These are phyloP conservation scores for Falco cherrug DNA, from an alignment of 2,797 vertebrate genomes.

Conservation along the genomic window DNA sequence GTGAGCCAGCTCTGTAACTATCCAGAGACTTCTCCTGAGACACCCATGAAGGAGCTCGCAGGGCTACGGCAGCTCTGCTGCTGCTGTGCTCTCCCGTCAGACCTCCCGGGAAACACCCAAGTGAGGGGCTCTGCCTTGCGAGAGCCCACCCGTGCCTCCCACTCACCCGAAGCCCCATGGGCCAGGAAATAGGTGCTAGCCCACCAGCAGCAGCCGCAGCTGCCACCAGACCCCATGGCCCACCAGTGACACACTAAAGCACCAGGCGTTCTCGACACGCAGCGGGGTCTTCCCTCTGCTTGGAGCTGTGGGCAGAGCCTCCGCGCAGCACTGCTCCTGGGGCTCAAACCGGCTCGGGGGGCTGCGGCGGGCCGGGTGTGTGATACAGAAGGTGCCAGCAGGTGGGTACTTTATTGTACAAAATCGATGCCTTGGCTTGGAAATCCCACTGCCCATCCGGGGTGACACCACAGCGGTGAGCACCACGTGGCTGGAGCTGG, in stretches of 20 bases:
- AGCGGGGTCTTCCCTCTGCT: not conserved
- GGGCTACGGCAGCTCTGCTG: not conserved
- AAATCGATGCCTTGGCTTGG: not conserved
- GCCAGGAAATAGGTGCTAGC: not conserved
- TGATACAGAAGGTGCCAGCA: rapidly evolving
- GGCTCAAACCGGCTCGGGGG: not conserved
- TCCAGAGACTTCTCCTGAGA: not conserved
- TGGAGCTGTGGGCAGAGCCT: not conserved
- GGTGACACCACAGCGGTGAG: rapidly evolving
- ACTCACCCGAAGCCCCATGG: rapidly evolving
- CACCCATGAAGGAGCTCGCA: rapidly evolving
- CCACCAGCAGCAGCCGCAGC: not conserved
- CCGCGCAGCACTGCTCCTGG: not conserved
- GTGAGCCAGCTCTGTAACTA: not conserved
- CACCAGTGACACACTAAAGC: rapidly evolving
- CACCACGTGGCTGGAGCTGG: rapidly evolving
- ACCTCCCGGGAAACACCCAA: not conserved
- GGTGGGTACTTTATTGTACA: too few relatives aligned
- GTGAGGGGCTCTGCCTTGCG: not conserved
- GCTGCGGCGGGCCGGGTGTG: rapidly evolving
- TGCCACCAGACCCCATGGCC: not conserved
- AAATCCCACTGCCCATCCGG: not conserved
- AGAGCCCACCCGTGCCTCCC: not conserved
- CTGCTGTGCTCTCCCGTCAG: not conserved
- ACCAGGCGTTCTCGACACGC: rapidly evolving